Conservation (phyloP, 2,113 vertebrate species). For the Dipodomys stephensi region DNA sequence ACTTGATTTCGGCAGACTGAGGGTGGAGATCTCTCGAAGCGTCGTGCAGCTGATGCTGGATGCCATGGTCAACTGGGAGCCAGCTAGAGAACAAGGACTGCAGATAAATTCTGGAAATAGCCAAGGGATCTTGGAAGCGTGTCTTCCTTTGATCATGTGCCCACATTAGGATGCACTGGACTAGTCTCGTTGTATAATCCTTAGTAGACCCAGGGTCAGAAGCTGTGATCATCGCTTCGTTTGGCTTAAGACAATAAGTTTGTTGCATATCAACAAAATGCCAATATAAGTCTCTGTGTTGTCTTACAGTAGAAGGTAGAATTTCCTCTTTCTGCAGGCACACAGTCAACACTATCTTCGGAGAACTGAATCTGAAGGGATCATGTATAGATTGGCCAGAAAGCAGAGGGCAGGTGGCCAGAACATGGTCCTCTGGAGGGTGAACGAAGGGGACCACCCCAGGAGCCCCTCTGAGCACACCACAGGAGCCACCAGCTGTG, state of each 20-base stretch:
- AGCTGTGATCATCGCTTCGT: not conserved
- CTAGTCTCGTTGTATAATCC: not conserved
- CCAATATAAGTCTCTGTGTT: not conserved
- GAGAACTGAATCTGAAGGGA: not conserved
- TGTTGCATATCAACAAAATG: not conserved
- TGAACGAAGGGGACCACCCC: fast-evolving
- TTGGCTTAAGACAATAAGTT: not conserved
- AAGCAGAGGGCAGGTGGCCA: not conserved
- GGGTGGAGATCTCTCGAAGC: not conserved
- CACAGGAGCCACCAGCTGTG: fast-evolving
- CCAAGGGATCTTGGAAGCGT: no score
- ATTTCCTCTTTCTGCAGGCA: not conserved
- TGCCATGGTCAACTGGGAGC: no score
- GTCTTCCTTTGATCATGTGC: not conserved
- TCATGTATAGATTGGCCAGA: not conserved
- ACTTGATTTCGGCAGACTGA: not conserved
- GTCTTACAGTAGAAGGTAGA: not conserved
- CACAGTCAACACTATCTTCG: not conserved
- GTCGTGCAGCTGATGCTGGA: no score
- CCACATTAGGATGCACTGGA: not conserved
- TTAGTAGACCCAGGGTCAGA: not conserved
- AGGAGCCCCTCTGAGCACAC: fast-evolving
- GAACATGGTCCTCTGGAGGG: fast-evolving
- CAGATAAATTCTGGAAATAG: no score
- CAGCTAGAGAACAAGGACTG: no score